phyloP scores from a whole-genome alignment of 2,888 invertebrate species.

The Biston stratarius region DNA sequence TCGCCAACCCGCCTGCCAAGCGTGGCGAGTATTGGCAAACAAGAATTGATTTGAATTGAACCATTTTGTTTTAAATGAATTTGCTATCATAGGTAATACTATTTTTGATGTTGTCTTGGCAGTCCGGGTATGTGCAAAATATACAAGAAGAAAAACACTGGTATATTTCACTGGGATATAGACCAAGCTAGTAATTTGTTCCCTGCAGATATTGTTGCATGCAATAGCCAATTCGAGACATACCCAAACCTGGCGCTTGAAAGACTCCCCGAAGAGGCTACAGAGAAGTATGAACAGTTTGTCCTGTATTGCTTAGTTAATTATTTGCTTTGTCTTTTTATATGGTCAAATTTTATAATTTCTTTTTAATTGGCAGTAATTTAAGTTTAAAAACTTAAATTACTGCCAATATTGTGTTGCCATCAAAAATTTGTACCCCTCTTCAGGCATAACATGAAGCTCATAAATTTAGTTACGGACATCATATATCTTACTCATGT shows the following conservation, averaged over 20 bases:
- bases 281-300: slow-evolving; percentile 78
- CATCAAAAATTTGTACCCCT: too few relatives aligned
- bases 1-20: too few relatives aligned
- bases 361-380: too few relatives aligned
- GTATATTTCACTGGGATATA: slow-evolving; percentile 88
- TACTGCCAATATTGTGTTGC: too few relatives aligned
- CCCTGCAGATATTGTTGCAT: slow-evolving; percentile 89
- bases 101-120: slow-evolving; percentile 22
- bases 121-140: slow-evolving; percentile 85
- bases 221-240: slow-evolving; percentile 87
- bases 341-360: too few relatives aligned
- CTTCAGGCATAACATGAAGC: too few relatives aligned
- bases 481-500: too few relatives aligned
- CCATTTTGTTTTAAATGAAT: neutral
- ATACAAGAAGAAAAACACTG: slow-evolving; percentile 73
- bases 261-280: slow-evolving; percentile 88
- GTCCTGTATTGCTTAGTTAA: neutral
- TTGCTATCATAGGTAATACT: neutral
- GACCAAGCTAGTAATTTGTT: slow-evolving; percentile 89
- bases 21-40: too few relatives aligned
- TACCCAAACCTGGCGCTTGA: slow-evolving; percentile 88
- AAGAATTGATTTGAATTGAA: too few relatives aligned
- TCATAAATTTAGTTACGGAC: too few relatives aligned
- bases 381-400: too few relatives aligned
- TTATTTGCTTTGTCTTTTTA: neutral